Evolutionary conservation across 35 echinoderm and acorn worm species (phyloP).

Genomic region (Ptychodera flava): DNA sequence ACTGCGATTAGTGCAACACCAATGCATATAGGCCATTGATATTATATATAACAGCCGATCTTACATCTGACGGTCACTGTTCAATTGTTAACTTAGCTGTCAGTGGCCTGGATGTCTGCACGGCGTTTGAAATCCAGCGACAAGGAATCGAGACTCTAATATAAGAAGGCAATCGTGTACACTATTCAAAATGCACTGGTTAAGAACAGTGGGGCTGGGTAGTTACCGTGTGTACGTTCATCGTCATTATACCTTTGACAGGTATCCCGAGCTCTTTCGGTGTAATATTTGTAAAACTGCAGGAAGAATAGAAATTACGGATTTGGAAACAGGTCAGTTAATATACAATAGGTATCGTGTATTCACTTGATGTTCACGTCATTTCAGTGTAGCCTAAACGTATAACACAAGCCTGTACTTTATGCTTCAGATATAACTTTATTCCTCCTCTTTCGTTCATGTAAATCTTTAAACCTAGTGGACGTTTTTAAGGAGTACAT

Average conservation of each 20-base stretch:
- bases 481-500: no score
- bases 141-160: no score
- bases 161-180: no score
- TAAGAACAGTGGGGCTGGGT: constrained; percentile 94
- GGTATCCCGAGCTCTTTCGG: constrained; percentile 83
- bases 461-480: no score
- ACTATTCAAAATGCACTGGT: constrained; percentile 5
- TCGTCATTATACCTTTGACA: constrained; percentile 83
- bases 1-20: neutral
- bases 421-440: no score
- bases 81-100: no score
- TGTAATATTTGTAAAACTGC: constrained; percentile 88
- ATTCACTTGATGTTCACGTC: neutral
- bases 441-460: no score
- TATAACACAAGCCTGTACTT: no score
- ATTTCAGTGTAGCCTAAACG: no score
- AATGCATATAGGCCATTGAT: neutral
- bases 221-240: constrained; percentile 81
- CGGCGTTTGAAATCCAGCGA: no score
- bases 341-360: neutral
- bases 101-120: no score
- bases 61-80: neutral
- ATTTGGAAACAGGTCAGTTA: neutral
- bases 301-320: constrained; percentile 36
- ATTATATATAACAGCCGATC: neutral